A percentile compares a stretch with the other conserved stretches of the same genome.
phyloP scores from a whole-genome alignment of 1,140 invertebrate genomes.

The Drosophila pseudoananassae region DNA sequence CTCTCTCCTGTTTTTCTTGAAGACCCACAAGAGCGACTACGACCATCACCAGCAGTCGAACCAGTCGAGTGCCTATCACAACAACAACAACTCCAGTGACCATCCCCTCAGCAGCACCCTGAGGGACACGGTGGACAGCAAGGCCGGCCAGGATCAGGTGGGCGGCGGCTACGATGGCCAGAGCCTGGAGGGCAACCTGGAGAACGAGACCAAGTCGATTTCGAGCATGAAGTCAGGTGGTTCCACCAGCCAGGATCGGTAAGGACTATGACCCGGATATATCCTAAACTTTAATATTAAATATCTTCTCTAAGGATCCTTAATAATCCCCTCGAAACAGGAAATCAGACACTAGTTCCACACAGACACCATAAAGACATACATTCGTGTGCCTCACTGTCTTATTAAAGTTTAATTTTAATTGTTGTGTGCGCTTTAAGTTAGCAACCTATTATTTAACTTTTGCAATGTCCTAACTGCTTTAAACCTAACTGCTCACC shows the following conservation, averaged over 20 bases:
- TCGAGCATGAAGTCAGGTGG: slow-evolving; percentile 88
- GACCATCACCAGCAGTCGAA: slow-evolving; percentile 67
- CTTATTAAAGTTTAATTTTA: slow-evolving; percentile 14
- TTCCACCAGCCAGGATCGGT: slow-evolving; percentile 86
- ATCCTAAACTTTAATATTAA: neutral
- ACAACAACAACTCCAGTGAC: slow-evolving; percentile 52
- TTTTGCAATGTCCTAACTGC: slow-evolving; percentile 31
- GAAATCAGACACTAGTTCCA: slow-evolving; percentile 21
- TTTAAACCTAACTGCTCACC: slow-evolving; percentile 2
- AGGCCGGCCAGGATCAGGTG: slow-evolving; percentile 47
- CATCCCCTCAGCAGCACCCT: slow-evolving; percentile 59
- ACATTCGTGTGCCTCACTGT: slow-evolving; percentile 26
- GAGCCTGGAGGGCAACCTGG: slow-evolving; percentile 87
- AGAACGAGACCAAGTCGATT: slow-evolving; percentile 89
- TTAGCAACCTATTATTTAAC: slow-evolving; percentile 2
- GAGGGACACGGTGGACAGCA: slow-evolving; percentile 70
- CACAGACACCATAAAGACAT: slow-evolving; percentile 16
- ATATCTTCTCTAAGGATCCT: slow-evolving; percentile 9
- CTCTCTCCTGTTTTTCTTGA: neutral
- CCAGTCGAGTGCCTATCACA: slow-evolving; percentile 56
- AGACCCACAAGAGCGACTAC: slow-evolving; percentile 81
- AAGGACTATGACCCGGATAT: slow-evolving; percentile 14
- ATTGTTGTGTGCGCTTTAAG: slow-evolving; percentile 37
- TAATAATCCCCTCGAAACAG: slow-evolving; percentile 18
- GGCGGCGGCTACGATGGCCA: slow-evolving; percentile 58